These are phyloP conservation scores for Grammomys surdaster DNA, from an alignment of 2,113 vertebrate species.

Conservation along the genomic window DNA sequence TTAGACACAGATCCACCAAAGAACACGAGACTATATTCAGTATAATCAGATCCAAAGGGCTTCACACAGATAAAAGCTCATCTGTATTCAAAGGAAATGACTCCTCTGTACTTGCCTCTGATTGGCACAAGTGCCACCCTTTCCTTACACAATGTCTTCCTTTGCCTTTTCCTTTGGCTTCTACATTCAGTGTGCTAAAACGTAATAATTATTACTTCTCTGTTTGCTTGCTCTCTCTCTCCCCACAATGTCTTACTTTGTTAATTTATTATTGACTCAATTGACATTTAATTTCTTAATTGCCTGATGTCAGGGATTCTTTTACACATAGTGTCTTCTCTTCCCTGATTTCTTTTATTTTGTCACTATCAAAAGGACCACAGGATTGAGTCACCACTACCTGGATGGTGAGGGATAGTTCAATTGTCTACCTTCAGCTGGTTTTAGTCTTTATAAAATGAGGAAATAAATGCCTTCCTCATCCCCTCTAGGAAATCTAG, in stretches of 20 bases:
- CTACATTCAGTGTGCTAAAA: neutral
- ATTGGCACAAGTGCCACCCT: neutral
- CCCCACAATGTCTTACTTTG: neutral
- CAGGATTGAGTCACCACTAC: neutral
- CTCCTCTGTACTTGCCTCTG: too few species aligned
- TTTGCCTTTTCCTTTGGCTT: neutral
- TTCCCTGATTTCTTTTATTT: neutral
- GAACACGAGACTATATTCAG: neutral
- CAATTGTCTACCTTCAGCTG: neutral
- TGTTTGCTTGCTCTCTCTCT: neutral
- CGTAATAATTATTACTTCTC: neutral
- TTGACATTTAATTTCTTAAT: neutral
- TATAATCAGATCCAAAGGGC: neutral
- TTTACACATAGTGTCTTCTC: neutral
- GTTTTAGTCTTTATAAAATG: conserved; percentile 31
- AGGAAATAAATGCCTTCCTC: neutral
- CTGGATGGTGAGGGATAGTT: neutral
- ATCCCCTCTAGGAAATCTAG: neutral
- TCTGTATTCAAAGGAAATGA: neutral
- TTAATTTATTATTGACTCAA: neutral
- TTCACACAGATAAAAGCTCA: neutral
- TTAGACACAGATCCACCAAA: neutral
- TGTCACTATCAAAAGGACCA: neutral
- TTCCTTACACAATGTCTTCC: neutral
- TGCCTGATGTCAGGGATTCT: neutral